Percentiles rank a stretch among this genome's conserved stretches.
These are phyloP conservation scores for Myripristis murdjan DNA, from an alignment of 2,797 vertebrate species.

Conservation along the genomic window DNA sequence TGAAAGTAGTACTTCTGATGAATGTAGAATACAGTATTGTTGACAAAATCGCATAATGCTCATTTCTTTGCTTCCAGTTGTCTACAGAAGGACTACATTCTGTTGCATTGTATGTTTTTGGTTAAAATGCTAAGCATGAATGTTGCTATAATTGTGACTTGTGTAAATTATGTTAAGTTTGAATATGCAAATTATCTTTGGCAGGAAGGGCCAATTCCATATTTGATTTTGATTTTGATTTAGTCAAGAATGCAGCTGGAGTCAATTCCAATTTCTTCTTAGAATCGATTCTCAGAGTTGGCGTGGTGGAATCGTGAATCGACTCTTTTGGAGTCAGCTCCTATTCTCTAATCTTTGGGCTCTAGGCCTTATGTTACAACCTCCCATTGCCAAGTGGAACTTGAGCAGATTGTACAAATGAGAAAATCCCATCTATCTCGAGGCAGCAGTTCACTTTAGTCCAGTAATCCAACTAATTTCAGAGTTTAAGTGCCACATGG, in stretches of 20 bases:
- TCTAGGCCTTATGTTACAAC: slow-evolving; percentile 79
- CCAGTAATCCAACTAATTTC: slow-evolving; percentile 74
- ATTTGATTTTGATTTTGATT: too few species aligned
- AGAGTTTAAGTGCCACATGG: slow-evolving; percentile 56
- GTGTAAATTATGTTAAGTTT: slow-evolving; percentile 77
- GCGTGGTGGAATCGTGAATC: too few species aligned
- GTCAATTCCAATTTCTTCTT: too few species aligned
- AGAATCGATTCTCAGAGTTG: too few species aligned
- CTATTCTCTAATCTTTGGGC: too few species aligned
- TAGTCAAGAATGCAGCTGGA: too few species aligned
- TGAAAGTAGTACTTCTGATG: slow-evolving; percentile 48
- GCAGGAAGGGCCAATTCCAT: too few species aligned
- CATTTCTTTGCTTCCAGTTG: too few species aligned
- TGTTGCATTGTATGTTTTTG: slow-evolving; percentile 29
- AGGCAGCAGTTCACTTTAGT: slow-evolving; percentile 72
- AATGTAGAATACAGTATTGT: slow-evolving; percentile 17
- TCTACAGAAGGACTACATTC: slow-evolving; percentile 5
- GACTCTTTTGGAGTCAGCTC: too few species aligned
- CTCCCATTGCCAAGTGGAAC: slow-evolving; percentile 76
- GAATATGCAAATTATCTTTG: slow-evolving; percentile 75
- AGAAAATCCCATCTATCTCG: slow-evolving; percentile 72
- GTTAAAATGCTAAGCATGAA: slow-evolving; percentile 64
- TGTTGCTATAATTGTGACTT: slow-evolving; percentile 67
- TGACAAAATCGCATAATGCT: too few species aligned
- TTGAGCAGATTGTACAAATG: slow-evolving; percentile 80